Evolutionary conservation across 2,113 vertebrate species (phyloP), one percentile per base, ranked within the genome.

Genomic region (Sinocyclocheilus rhinocerous): DNA sequence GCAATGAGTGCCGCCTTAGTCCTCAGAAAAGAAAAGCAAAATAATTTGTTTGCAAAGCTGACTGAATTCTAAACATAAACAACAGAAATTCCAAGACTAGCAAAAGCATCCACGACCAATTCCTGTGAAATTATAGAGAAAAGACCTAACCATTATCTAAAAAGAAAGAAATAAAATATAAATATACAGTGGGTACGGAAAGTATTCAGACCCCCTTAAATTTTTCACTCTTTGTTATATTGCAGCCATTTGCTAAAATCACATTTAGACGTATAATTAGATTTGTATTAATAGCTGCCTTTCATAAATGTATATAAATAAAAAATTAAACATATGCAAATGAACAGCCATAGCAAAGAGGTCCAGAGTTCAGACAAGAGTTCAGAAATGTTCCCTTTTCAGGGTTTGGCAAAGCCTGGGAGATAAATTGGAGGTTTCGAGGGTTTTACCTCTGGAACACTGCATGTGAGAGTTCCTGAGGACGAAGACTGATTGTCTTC

Each of bases 401-500:
- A 80, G 13, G 57, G 57, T 9, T 39, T 80, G 22, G 12, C 6
- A 42, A 24, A 80, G 77, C n/a, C 29, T 63, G 77, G 13, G 24
- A 78, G 50, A 75, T 75, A 77, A 33, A 29, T 26, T 77, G 24
- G 24, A 77, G 75, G 45, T 63, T 26, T 59, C 11, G 45, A 81
- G 72, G 52, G 45, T 39, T 92, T 92, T 95, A 95, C 95, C 94
- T 95, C 94, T 48, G 93, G 89, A 78, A 91, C 70, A 91, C 94
- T 95, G 89, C 91, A 86, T 70, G 93, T 94, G 78, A 95, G 91
- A 86, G 94, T 95, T 90, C 93, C 94, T 89, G 94, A 95, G 87
- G 94, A 95, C 4, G 94, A 95, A 13, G 93, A 95, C 88, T 92
- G 91, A 89, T 91, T 92, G 88, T 87, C 83, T 61, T 80, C 84